Evolutionary conservation across 1,140 invertebrate species (phyloP), one percentile per base, ranked within the genome.

Genomic region (Ceratitis capitata): DNA sequence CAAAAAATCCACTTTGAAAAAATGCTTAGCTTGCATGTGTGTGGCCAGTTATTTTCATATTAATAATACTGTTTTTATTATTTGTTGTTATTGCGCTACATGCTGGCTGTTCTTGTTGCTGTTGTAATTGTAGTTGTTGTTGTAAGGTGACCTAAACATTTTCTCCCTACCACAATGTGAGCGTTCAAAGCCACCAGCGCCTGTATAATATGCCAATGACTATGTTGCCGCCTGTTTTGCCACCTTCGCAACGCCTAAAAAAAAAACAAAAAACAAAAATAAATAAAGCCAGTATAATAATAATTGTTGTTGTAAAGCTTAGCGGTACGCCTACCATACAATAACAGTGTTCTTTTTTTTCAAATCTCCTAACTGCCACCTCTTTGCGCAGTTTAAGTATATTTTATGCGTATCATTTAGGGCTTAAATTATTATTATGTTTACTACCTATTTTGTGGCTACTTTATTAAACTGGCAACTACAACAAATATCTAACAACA

Each of bases 361-460:
- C 19, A 19, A 1, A 6, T n/a, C 3, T 74, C 35, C 29, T 61
- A 9, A 26, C 19, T 9, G 64, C 64, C 64, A 23, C 64, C 64
- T 42, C 56, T 61, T n/a, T 42, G 35, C 29, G 39, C n/a, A 45
- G n/a, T 45, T 42, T 78, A 42, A 78, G 69, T 78, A 78, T 47
- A 78, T 78, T 78, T 78, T 78, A 78, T 78, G 69, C 69, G 69
- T 78, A 78, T 78, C 69, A 78, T 78, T 78, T 45, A 78, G 69
- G 69, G 69, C 23, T 78, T 78, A 78, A 78, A 78, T 78, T 78
- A 78, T 78, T 78, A 45, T 78, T 78, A 78, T 78, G 69, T 78
- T 45, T 78, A 78, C 69, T 78, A 78, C 39, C 69, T 78, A 78
- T 78, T 78, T 78, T 78, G 69, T 78, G 69, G 69, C 69, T 78